phyloP scores from a whole-genome alignment of 1,140 invertebrate genomes.

The Drosophila micromelanica region DNA sequence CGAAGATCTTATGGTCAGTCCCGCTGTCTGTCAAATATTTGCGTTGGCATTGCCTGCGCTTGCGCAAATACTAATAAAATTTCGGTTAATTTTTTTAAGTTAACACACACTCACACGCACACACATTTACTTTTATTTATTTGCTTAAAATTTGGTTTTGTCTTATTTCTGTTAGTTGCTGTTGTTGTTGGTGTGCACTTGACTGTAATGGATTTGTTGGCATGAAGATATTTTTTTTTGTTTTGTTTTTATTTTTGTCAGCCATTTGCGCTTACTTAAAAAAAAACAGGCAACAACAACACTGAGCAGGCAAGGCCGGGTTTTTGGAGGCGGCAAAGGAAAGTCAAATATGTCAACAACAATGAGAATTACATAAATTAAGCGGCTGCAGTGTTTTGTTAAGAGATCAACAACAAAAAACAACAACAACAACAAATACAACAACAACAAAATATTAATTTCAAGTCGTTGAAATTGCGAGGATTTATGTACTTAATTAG shows the following conservation, averaged over 20 bases:
- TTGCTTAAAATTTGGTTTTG: slow-evolving; percentile 49
- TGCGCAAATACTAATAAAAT: slow-evolving; percentile 84
- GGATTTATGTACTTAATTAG: slow-evolving; percentile 65
- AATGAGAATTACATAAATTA: slow-evolving; percentile 76
- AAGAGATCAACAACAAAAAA: slow-evolving; percentile 28
- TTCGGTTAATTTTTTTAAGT: slow-evolving; percentile 84
- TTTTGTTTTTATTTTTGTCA: slow-evolving; percentile 24
- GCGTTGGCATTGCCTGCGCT: slow-evolving; percentile 78
- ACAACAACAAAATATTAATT: slow-evolving; percentile 27
- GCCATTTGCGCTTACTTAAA: slow-evolving; percentile 61
- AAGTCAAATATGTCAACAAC: slow-evolving; percentile 64
- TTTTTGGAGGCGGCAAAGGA: slow-evolving; percentile 61
- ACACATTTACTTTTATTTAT: slow-evolving; percentile 71
- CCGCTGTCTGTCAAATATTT: slow-evolving; percentile 74
- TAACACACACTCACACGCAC: slow-evolving; percentile 74
- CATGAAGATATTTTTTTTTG: slow-evolving; percentile 81
- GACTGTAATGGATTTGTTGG: slow-evolving; percentile 84
- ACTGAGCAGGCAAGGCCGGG: slow-evolving; percentile 8
- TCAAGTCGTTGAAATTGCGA: slow-evolving; percentile 35
- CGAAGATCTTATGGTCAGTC: slow-evolving; percentile 51
- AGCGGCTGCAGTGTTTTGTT: slow-evolving; percentile 61
- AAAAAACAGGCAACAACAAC: slow-evolving; percentile 28
- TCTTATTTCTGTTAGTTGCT: slow-evolving; percentile 18
- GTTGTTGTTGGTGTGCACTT: slow-evolving; percentile 57
- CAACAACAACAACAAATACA: slow-evolving; percentile 2